These are phyloP conservation scores for Catamblyrhynchus diadema DNA, from an alignment of 2,797 vertebrate genomes.

Conservation along the genomic window DNA sequence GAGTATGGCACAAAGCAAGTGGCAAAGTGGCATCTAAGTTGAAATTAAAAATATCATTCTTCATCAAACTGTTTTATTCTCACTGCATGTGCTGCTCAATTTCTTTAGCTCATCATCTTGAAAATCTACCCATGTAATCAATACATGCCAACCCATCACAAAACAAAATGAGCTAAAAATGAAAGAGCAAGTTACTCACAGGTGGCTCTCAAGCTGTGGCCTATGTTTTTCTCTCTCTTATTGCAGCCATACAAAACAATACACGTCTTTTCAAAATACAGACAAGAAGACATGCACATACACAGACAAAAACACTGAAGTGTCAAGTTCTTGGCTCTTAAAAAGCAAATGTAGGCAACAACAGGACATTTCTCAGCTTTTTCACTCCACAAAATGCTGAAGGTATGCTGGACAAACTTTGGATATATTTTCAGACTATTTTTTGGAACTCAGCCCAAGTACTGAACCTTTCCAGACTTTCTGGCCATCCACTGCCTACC, in stretches of 20 bases:
- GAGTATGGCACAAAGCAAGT: neutral
- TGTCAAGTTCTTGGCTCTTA: neutral
- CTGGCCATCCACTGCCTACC: fast-evolving
- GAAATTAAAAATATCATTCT: neutral
- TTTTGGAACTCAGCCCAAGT: neutral
- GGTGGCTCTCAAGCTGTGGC: constrained; percentile 23
- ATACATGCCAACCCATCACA: constrained; percentile 10
- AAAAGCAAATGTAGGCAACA: neutral
- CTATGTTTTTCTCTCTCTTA: neutral
- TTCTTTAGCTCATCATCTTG: neutral
- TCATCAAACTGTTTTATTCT: neutral
- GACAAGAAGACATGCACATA: neutral
- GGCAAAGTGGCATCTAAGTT: neutral
- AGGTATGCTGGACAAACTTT: neutral
- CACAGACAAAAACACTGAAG: neutral
- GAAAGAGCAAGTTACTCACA: constrained; percentile 4
- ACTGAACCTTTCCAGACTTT: neutral
- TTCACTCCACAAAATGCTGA: neutral
- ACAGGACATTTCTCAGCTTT: neutral
- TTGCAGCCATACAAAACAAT: neutral
- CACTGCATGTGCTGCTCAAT: neutral
- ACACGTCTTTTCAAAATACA: neutral
- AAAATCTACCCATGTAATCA: constrained; percentile 1
- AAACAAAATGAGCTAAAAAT: constrained; percentile 20
- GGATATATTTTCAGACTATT: neutral